These are phyloP conservation scores for Chydorus sphaericus DNA, from an alignment of 2,888 invertebrate genomes.

Conservation along the genomic window DNA sequence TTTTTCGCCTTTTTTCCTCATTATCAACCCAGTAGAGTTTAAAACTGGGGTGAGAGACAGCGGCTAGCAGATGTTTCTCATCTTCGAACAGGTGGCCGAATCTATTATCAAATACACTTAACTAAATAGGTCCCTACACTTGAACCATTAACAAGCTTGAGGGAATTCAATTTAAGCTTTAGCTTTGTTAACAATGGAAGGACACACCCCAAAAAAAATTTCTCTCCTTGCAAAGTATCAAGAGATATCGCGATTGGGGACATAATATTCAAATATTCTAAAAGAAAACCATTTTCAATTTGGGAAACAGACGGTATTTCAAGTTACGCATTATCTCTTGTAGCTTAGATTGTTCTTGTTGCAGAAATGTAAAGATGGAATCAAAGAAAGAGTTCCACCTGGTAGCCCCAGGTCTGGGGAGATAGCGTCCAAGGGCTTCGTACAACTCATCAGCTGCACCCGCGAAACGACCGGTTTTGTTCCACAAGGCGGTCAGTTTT, in stretches of 20 bases:
- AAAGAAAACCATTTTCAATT: neutral
- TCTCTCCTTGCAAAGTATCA: neutral
- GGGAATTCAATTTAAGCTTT: neutral
- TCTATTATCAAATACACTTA: neutral
- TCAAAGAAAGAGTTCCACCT: neutral
- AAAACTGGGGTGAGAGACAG: neutral
- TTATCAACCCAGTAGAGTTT: neutral
- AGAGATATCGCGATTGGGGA: neutral
- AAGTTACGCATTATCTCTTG: neutral
- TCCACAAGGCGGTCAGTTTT: neutral
- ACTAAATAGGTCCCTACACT: neutral
- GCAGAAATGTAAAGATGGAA: neutral
- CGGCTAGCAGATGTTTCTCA: neutral
- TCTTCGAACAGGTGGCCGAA: neutral
- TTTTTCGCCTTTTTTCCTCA: neutral
- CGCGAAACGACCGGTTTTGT: neutral
- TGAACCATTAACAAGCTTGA: neutral
- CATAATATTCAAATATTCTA: neutral
- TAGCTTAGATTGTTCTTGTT: neutral
- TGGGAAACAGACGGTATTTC: neutral
- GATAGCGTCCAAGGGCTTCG: neutral
- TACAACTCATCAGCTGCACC: neutral
- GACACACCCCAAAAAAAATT: neutral
- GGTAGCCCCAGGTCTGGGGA: neutral
- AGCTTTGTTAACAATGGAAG: neutral